Evolutionary conservation across 2,888 invertebrate species (phyloP).

Genomic region (Galeopsomyia nigrocyanea): DNA sequence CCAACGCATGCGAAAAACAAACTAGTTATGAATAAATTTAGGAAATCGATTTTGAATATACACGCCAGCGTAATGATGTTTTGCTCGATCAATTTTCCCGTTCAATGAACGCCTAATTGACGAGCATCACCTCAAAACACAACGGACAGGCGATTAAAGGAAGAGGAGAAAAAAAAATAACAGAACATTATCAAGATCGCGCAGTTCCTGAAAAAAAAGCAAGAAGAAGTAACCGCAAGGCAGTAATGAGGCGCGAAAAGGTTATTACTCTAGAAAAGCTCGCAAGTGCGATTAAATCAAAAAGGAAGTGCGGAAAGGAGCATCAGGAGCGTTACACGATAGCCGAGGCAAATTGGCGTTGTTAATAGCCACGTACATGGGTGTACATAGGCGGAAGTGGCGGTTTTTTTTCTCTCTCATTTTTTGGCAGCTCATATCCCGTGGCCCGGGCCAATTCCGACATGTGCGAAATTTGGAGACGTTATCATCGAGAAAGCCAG

Average conservation of each 20-base stretch:
- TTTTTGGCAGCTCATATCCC: too few species aligned
- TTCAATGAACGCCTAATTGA: conserved; percentile 39
- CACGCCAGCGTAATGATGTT: background rate
- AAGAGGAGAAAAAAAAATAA: too few species aligned
- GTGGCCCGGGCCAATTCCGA: conserved; percentile 6
- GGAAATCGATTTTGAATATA: too few species aligned
- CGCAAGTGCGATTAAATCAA: conserved; percentile 35
- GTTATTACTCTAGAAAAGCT: conserved; percentile 19
- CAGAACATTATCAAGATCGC: conserved; percentile 31
- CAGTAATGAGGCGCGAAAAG: conserved; percentile 14
- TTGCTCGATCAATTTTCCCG: conserved; percentile 41
- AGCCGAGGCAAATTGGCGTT: conserved; percentile 37
- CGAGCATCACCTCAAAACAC: conserved; percentile 5
- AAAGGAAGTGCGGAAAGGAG: conserved; percentile 35
- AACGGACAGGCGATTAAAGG: conserved; percentile 36
- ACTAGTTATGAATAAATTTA: too few species aligned
- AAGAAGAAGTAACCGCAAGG: conserved; percentile 10
- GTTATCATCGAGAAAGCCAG: conserved; percentile 48
- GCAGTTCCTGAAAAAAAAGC: background rate
- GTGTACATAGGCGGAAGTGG: conserved; percentile 27
- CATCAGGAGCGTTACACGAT: conserved; percentile 7
- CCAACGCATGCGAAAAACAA: too few species aligned
- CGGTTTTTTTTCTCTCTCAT: conserved; percentile 14
- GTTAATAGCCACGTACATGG: conserved; percentile 33
- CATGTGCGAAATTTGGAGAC: conserved; percentile 28